Evolutionary conservation across 35 echinoderm and acorn worm genomes (phyloP), one percentile per base, ranked within the genome.

Genomic region (Lytechinus variegatus): DNA sequence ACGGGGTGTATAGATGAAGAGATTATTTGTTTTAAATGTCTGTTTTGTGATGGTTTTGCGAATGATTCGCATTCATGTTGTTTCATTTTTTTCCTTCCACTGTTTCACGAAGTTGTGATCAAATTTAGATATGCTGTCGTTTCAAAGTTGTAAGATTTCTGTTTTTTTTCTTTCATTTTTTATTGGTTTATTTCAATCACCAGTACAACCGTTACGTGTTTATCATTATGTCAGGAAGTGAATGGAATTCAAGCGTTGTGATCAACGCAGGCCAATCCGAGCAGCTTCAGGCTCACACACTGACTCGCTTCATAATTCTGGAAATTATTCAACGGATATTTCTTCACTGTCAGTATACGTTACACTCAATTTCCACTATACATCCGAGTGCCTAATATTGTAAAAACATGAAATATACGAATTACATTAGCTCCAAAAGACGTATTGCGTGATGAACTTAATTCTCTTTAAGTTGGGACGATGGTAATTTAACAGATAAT

Each of bases 1-100:
- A 90, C 88, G 88, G 88, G 88, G 52, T 90, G 88, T 90, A 90
- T 33, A 90, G 88, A 14, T 52, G 12, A 90, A 90, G 51, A 54
- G n/a, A 90, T 51, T 52, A 79, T 79, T 79, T 79, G 66, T 79
- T 79, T 24, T 24, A 79, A 79, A 79, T 79, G 66, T 79, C 66
- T 79, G 19, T 58, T 79, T 79, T 79, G 66, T 79, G 16, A 79
- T 79, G 66, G 33, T 44, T 79, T 79, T 16, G n/a, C 24, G 21
- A 24, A 79, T 79, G 66, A 24, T 79, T 24, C 14, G n/a, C 19
- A 58, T 9, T 79, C n/a, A 24, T 16, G 16, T 79, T 79, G 4
- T 79, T 79, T 79, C 24, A 79, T 21, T 16, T 79, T 79, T 13
- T 79, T 24, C n/a, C 14, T 79, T 79, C 66, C 66, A 79, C 66